Percentiles rank a stretch among this genome's conserved stretches.
These are phyloP conservation scores for Babylonia areolata DNA, from an alignment of 1,140 invertebrate genomes.

Conservation along the genomic window DNA sequence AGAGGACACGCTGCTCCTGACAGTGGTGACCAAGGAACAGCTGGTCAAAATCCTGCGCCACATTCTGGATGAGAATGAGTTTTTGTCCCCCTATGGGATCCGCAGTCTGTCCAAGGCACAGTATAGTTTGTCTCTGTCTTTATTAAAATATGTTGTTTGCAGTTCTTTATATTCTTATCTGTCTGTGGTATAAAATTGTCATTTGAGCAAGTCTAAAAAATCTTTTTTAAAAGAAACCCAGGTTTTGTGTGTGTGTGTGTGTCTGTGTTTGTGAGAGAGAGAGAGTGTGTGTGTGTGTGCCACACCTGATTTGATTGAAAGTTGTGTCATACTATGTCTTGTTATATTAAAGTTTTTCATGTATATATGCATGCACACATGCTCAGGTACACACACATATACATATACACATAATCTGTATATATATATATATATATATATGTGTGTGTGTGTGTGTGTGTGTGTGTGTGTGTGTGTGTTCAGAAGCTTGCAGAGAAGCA, in stretches of 20 bases:
- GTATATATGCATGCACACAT: too few relatives aligned
- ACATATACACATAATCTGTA: not conserved
- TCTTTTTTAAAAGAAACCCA: too few relatives aligned
- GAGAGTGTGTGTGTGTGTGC: too few relatives aligned
- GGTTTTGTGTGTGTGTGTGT: too few relatives aligned
- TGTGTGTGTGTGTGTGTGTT: not conserved
- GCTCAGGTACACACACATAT: not conserved
- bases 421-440: not conserved
- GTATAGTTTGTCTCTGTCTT: not conserved
- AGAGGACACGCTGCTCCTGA: constrained; percentile 62
- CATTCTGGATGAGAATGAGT: constrained; percentile 75
- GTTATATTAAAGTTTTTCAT: too few relatives aligned
- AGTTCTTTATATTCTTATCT: not conserved
- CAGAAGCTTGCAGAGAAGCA: too few relatives aligned
- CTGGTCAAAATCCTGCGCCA: constrained; percentile 70
- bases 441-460: not conserved
- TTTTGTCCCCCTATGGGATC: constrained; percentile 75
- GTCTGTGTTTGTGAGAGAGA: too few relatives aligned
- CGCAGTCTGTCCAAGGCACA: constrained; percentile 76
- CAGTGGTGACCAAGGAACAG: constrained; percentile 71
- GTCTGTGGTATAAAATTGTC: too few relatives aligned
- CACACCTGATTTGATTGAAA: too few relatives aligned
- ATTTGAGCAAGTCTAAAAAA: too few relatives aligned
- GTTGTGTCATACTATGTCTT: too few relatives aligned
- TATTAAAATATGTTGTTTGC: not conserved